Base-by-base conservation (phyloP, 2,888 invertebrate species). In the Drosophila borborema region DNA sequence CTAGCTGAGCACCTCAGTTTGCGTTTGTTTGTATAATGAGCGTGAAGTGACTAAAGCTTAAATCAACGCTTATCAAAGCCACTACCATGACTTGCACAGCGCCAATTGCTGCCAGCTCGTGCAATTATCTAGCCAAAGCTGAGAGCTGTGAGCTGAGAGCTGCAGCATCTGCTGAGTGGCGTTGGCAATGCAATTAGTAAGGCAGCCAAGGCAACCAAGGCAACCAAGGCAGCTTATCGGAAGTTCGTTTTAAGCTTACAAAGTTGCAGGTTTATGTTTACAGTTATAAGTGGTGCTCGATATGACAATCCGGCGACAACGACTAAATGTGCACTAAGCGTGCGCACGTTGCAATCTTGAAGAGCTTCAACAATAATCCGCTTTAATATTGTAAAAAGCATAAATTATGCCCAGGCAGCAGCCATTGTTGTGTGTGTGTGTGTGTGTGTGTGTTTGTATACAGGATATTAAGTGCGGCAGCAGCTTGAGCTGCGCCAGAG, bases 31-130 rank as follows among this genome's bases (percentile, higher is more conserved):
- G 56, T 61, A 60, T 77, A 82, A 82, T 69, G 66, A 65, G 81
- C 63, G 70, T 64, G 60, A 82, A 81, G 67, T 62, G 82, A 74
- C 69, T 43, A 48, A 71, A 70, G 79, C 75, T 72, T 68, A 70
- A 86, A 72, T 70, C 77, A 70, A 54, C 73, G 74, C 67, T 86
- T 70, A 77, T 75, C 80, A 68, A 72, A 72, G 86, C 71, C 58
- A 67, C 60, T 66, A 70, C 56, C 49, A 36, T 46, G 53, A 46
- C 58, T 51, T 60, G 60, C 43, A 4, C 43, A 43, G 43, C 12
- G 14, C 6, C 45, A 7, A 20, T 45, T 18, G 12, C 45, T 20
- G 38, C 2, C 38, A 40, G 2, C 38, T 38, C 38, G 5, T 45
- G 46, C 66, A 73, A 73, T 61, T 72, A 65, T 66, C 55, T 45